Conservation (phyloP, 2,113 vertebrate species). For the Perca fluviatilis region DNA sequence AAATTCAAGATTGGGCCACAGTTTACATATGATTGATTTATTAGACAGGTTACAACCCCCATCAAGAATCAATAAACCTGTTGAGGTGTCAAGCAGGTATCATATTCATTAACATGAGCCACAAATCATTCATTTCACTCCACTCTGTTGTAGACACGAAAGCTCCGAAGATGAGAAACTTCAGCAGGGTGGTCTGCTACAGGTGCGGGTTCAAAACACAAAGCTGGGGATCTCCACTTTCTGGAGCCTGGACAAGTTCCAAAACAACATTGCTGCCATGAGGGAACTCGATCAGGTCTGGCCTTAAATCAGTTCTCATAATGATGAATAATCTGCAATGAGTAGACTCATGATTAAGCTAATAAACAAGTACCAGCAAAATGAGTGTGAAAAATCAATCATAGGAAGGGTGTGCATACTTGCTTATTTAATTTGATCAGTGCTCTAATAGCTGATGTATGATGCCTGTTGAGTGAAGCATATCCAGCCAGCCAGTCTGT, state of each 20-base stretch:
- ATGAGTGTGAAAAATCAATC: not conserved
- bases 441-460: not conserved
- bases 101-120: not conserved
- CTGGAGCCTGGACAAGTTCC: slow-evolving; percentile 96
- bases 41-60: slow-evolving; percentile 15
- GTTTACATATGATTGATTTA: not conserved
- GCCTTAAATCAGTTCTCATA: slow-evolving; percentile 1
- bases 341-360: not conserved
- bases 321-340: not conserved
- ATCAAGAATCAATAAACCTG: not conserved
- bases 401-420: not conserved
- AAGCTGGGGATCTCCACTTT: slow-evolving; percentile 91
- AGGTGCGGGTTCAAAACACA: slow-evolving; percentile 91
- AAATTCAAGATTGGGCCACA: not conserved
- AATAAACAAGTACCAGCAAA: not conserved
- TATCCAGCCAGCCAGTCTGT: slow-evolving; percentile 18
- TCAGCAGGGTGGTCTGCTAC: slow-evolving; percentile 67
- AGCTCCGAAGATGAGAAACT: slow-evolving; percentile 67
- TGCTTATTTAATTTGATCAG: not conserved
- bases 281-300: slow-evolving; percentile 93
- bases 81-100: not conserved
- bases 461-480: slow-evolving; percentile 16
- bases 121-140: not conserved
- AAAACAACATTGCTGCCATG: slow-evolving; percentile 92
- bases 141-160: slow-evolving; percentile 84